These are phyloP conservation scores for Paedocypris sp. DNA, from an alignment of 2,113 vertebrate genomes.

Conservation along the genomic window DNA sequence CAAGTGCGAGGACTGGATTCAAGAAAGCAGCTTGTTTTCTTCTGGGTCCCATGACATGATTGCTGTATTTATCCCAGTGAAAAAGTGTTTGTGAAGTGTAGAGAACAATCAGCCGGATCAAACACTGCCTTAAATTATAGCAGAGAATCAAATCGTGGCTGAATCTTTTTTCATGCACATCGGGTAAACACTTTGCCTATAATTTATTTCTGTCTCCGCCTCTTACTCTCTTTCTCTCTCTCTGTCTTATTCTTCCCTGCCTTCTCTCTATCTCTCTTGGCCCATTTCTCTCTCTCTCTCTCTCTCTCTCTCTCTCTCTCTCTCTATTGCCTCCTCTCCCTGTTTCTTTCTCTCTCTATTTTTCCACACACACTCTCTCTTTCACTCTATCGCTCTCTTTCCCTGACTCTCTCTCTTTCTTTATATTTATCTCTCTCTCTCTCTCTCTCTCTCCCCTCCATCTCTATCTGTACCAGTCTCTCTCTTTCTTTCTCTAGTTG, in stretches of 20 bases:
- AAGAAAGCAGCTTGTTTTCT: not conserved
- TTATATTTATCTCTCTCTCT: conserved; percentile 21
- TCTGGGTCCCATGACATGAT: conserved; percentile 58
- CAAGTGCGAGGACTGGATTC: not conserved
- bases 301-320: not conserved
- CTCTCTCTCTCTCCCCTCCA: no score
- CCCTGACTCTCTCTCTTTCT: not conserved
- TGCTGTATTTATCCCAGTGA: conserved; percentile 64
- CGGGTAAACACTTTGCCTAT: conserved; percentile 30
- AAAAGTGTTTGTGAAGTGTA: conserved; percentile 49
- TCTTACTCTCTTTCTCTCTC: conserved; percentile 10
- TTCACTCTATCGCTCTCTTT: not conserved
- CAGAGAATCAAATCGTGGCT: conserved; percentile 58
- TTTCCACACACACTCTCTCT: conserved; percentile 20
- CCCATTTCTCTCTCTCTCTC: conserved; percentile 18
- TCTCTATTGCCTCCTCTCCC: no score
- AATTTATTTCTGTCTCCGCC: conserved; percentile 12
- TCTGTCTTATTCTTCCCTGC: conserved; percentile 7
- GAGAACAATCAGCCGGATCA: conserved; percentile 65
- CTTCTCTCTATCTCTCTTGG: not conserved
- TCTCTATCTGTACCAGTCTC: not conserved
- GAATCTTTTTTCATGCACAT: conserved; percentile 46
- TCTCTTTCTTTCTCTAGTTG: conserved; percentile 11
- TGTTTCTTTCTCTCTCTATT: no score
- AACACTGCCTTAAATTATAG: conserved; percentile 58